Evolutionary conservation across 2,797 vertebrate species (phyloP).

Genomic region (Sebastes hopkinsi): DNA sequence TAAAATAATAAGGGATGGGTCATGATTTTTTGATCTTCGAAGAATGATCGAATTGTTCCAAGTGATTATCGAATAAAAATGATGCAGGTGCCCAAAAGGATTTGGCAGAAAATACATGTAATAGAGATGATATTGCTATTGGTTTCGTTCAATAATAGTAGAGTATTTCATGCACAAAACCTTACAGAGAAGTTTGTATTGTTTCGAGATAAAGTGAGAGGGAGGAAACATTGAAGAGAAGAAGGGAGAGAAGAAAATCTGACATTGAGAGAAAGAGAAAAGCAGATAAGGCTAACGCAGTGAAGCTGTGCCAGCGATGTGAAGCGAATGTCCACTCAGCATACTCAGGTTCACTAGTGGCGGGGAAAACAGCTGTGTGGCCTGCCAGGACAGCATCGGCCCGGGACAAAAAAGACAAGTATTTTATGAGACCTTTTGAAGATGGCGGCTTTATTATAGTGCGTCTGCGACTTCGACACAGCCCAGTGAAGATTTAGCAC

Average conservation of each 20-base stretch:
- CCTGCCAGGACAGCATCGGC: constrained; percentile 70
- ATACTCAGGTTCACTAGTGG: constrained; percentile 41
- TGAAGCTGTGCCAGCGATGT: constrained; percentile 1
- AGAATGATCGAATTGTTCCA: too few relatives aligned
- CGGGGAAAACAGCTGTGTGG: constrained; percentile 78
- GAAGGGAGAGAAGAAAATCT: neutral
- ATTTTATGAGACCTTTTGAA: constrained; percentile 81
- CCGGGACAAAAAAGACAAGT: constrained; percentile 74
- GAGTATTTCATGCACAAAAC: neutral
- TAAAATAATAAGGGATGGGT: neutral
- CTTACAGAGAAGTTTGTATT: neutral
- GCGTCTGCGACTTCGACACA: constrained; percentile 55
- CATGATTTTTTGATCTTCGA: too few relatives aligned
- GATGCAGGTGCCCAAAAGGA: neutral
- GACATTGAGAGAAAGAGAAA: neutral
- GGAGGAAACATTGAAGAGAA: neutral
- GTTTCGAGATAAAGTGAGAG: neutral
- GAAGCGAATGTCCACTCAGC: constrained; percentile 37
- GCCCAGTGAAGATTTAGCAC: constrained; percentile 75
- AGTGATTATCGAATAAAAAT: too few relatives aligned
- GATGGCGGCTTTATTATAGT: constrained; percentile 71
- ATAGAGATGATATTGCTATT: neutral
- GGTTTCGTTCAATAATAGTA: neutral
- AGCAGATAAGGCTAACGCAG: neutral
- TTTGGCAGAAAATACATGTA: neutral